Conservation (phyloP, 2,888 invertebrate species). For the Adelphocoris suturalis region DNA sequence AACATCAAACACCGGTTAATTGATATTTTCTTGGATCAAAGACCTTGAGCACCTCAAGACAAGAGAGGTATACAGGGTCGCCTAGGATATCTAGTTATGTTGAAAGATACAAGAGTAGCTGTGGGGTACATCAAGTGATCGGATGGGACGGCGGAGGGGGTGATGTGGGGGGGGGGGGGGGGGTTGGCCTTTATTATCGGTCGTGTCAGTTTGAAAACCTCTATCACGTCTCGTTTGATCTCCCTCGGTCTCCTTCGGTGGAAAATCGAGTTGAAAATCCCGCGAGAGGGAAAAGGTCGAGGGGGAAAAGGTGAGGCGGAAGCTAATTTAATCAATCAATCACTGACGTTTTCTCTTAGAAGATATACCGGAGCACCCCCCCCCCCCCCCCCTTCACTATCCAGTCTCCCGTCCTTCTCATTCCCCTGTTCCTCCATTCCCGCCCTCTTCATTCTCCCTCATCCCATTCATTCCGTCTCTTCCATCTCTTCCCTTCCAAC, state of each 20-base stretch:
- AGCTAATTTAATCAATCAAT: conserved; percentile 53
- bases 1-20: too few species aligned
- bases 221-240: conserved; percentile 43
- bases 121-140: too few species aligned
- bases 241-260: neutral
- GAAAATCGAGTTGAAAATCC: conserved; percentile 55
- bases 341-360: conserved; percentile 47
- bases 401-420: neutral
- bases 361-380: conserved; percentile 8
- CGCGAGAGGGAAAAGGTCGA: neutral
- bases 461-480: neutral
- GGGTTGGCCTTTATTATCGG: neutral
- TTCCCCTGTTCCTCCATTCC: neutral
- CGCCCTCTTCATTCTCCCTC: neutral
- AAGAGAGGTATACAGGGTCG: too few species aligned
- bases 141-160: too few species aligned
- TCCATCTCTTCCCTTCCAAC: neutral
- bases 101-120: too few species aligned
- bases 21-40: too few species aligned
- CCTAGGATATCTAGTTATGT: too few species aligned
- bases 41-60: too few species aligned
- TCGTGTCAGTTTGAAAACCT: conserved; percentile 38
- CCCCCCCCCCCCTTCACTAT: neutral
- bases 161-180: neutral
- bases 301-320: conserved; percentile 36